Conservation (phyloP, 2,888 invertebrate genomes). For the Zelleria hepariella region DNA sequence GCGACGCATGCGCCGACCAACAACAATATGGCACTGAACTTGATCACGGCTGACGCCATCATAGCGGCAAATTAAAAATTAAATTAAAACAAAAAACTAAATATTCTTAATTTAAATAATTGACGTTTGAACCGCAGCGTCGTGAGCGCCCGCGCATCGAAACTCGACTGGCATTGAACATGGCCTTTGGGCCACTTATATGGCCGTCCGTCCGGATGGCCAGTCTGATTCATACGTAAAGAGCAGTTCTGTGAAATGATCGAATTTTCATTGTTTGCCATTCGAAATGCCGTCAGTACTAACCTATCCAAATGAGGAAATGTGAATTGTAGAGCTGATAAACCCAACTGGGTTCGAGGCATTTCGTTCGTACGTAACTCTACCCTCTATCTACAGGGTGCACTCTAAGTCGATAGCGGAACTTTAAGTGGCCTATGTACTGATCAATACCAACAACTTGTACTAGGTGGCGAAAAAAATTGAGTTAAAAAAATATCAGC, state of each 20-base stretch:
- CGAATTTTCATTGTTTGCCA: conserved; percentile 11
- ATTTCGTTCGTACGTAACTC: no score
- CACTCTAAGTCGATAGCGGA: no score
- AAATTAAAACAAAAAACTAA: conserved; percentile 25
- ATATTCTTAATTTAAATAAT: conserved; percentile 20
- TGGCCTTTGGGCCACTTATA: conserved; percentile 57
- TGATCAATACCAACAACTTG: no score
- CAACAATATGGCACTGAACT: conserved; percentile 60
- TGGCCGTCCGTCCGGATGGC: conserved; percentile 24
- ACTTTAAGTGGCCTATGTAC: no score
- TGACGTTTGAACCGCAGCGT: conserved; percentile 26
- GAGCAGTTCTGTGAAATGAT: conserved; percentile 19
- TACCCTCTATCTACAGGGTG: no score
- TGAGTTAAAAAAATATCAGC: no score
- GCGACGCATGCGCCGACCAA: conserved; percentile 44
- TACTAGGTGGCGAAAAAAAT: no score
- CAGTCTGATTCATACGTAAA: conserved; percentile 19
- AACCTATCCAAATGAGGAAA: neutral
- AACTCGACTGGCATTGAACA: conserved; percentile 51
- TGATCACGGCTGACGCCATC: conserved; percentile 60
- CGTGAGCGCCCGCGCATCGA: conserved; percentile 33
- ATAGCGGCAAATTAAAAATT: conserved; percentile 29
- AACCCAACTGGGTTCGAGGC: no score
- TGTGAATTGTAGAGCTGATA: no score
- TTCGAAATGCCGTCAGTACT: neutral